A percentile compares a stretch with the other conserved stretches of the same genome.
phyloP scores from a whole-genome alignment of 92 coral and sea anemone genomes.

The Metridium senile region DNA sequence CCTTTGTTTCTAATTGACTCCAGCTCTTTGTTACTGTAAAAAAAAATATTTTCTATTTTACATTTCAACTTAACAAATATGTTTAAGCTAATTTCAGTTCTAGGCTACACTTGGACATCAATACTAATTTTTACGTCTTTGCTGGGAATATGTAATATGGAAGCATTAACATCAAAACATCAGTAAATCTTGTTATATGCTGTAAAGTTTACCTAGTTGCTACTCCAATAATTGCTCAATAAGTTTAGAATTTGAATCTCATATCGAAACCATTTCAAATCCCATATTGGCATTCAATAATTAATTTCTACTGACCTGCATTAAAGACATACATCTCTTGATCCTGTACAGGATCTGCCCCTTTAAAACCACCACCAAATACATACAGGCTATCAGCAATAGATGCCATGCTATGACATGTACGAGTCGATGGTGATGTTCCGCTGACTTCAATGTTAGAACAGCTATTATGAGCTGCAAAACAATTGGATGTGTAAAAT shows the following conservation, averaged over 20 bases:
- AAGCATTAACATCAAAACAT: too few species aligned
- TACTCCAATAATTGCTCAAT: too few species aligned
- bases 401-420: conserved; percentile 91
- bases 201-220: too few species aligned
- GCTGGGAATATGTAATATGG: too few species aligned
- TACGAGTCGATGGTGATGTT: conserved; percentile 74
- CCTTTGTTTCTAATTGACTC: conserved; percentile 67
- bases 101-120: too few species aligned
- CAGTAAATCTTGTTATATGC: too few species aligned
- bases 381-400: conserved; percentile 72
- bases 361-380: conserved; percentile 91
- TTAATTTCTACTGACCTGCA: conserved; percentile 64
- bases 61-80: too few species aligned
- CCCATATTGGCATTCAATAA: neutral
- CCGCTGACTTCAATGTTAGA: conserved; percentile 56
- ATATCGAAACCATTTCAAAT: neutral
- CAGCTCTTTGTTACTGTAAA: conserved; percentile 65
- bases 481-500: neutral
- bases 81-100: too few species aligned
- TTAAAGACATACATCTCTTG: conserved; percentile 71
- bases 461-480: conserved; percentile 54
- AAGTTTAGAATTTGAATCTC: too few species aligned
- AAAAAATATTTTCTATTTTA: neutral
- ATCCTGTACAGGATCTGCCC: conserved; percentile 92
- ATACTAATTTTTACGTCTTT: neutral